Conservation (phyloP, 30 jellyfish, hydroid and myxozoan species). For the Aurelia sp. region DNA sequence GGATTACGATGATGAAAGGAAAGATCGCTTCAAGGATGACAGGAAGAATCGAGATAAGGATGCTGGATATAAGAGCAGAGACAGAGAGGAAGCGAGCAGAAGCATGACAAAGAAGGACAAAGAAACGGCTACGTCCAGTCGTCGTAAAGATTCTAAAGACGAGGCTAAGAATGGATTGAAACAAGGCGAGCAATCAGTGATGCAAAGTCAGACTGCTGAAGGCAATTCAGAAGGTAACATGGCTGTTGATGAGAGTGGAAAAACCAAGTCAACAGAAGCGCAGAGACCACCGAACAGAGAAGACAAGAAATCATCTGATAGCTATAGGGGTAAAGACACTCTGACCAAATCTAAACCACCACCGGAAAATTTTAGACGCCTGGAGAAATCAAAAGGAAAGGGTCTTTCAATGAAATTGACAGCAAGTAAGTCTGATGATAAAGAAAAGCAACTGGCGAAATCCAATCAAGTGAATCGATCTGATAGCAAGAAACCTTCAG, state of each 20-base stretch:
- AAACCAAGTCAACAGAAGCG: slow-evolving; percentile 1
- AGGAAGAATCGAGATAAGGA: neutral
- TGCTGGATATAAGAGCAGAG: neutral
- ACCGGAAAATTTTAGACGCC: slow-evolving; percentile 59
- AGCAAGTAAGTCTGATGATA: slow-evolving; percentile 8
- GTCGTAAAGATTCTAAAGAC: neutral
- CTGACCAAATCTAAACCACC: slow-evolving; percentile 9
- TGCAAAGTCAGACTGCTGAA: neutral
- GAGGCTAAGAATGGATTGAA: neutral
- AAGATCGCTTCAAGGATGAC: neutral
- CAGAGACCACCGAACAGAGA: slow-evolving; percentile 20
- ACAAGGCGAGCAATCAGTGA: neutral
- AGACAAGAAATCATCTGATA: slow-evolving; percentile 21
- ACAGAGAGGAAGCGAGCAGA: neutral
- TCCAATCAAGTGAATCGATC: slow-evolving; percentile 25
- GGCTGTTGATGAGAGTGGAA: neutral
- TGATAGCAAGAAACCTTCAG: slow-evolving; percentile 72
- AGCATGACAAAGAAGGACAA: neutral
- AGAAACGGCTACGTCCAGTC: neutral
- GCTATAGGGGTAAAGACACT: neutral
- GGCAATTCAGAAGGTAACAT: neutral
- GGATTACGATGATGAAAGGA: neutral
- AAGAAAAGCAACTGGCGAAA: slow-evolving; percentile 18
- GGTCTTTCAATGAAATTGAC: slow-evolving; percentile 30
- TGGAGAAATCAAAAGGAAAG: slow-evolving; percentile 49